Percentiles rank a stretch among this genome's conserved stretches.
phyloP scores from a whole-genome alignment of 2,113 vertebrate species.

The Rattus rattus region DNA sequence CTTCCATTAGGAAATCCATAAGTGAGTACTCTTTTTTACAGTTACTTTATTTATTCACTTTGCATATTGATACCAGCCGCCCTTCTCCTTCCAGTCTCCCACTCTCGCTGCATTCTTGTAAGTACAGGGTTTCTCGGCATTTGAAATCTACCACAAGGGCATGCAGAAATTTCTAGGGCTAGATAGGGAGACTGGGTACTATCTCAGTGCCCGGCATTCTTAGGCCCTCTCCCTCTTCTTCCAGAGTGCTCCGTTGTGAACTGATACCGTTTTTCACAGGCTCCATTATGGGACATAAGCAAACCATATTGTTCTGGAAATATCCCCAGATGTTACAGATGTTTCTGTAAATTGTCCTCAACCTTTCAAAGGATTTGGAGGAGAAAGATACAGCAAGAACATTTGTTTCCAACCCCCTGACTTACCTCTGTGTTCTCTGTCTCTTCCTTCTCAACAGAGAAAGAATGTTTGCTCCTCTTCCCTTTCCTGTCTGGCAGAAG shows the following conservation, averaged over 20 bases:
- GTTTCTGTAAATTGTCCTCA: constrained; percentile 1
- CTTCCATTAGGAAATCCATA: neutral
- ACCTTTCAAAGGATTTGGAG: neutral
- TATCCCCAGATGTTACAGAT: neutral
- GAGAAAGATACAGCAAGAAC: no score
- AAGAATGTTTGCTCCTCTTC: no score
- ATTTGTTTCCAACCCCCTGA: neutral
- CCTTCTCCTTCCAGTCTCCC: no score
- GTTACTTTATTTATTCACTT: no score
- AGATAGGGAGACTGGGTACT: neutral
- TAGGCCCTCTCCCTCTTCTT: neutral
- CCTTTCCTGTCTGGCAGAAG: neutral
- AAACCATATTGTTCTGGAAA: neutral
- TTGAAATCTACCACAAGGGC: no score
- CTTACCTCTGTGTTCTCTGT: neutral
- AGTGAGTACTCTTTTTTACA: neutral
- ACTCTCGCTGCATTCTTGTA: neutral
- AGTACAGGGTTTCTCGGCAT: neutral
- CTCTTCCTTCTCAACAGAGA: neutral
- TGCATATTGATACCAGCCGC: no score
- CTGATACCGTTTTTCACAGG: neutral
- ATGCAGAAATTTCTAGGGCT: neutral
- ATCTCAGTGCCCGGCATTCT: neutral
- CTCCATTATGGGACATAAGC: neutral
- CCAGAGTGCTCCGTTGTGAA: neutral